These are phyloP conservation scores for Drosophila insularis DNA, from an alignment of 1,140 invertebrate species.

Conservation along the genomic window DNA sequence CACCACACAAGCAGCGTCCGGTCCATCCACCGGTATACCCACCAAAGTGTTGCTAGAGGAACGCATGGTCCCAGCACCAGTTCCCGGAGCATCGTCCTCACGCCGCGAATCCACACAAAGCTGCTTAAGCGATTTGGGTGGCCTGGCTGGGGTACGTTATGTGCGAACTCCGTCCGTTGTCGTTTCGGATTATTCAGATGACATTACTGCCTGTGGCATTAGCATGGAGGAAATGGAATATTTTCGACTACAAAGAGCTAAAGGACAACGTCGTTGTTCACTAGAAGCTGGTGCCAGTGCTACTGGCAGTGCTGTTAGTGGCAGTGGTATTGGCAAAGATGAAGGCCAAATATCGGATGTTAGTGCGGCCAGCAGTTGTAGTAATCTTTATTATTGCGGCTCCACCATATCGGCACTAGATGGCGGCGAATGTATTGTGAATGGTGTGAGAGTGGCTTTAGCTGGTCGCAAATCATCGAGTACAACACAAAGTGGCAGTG, in stretches of 20 bases:
- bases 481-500: slow-evolving; percentile 67
- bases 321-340: slow-evolving; percentile 50
- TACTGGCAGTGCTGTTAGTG: slow-evolving; percentile 37
- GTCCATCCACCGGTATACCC: slow-evolving; percentile 71
- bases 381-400: slow-evolving; percentile 85
- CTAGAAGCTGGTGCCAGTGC: slow-evolving; percentile 54
- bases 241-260: slow-evolving; percentile 83
- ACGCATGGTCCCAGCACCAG: slow-evolving; percentile 60
- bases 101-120: slow-evolving; percentile 78
- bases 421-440: slow-evolving; percentile 83
- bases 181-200: slow-evolving; percentile 92
- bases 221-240: slow-evolving; percentile 87
- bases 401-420: slow-evolving; percentile 85
- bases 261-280: slow-evolving; percentile 74
- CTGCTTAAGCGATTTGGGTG: slow-evolving; percentile 65
- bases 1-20: neutral
- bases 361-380: slow-evolving; percentile 86
- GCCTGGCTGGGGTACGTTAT: slow-evolving; percentile 83
- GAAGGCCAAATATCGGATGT: slow-evolving; percentile 83
- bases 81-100: slow-evolving; percentile 43
- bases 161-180: slow-evolving; percentile 91
- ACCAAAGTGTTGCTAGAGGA: slow-evolving; percentile 80
- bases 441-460: slow-evolving; percentile 81
- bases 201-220: slow-evolving; percentile 85
- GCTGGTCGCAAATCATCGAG: slow-evolving; percentile 84